Percentiles rank a stretch among this genome's conserved stretches.
Evolutionary conservation across 92 coral and sea anemone genomes (phyloP).

Genomic region (Palythoa grandiflora): DNA sequence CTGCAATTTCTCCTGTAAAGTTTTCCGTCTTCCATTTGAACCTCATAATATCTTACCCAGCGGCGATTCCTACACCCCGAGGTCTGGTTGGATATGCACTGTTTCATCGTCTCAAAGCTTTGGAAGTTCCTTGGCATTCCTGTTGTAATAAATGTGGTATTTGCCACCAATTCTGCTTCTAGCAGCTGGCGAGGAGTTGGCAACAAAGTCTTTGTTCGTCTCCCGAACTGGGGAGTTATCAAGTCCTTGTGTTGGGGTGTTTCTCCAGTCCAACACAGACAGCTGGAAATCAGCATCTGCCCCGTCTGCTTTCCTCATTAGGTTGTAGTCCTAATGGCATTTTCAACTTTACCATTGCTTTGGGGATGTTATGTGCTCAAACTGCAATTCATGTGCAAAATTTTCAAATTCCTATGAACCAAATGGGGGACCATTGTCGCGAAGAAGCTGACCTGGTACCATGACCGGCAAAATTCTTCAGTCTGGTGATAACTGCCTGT

Average conservation of each 20-base stretch:
- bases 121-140: constrained; percentile 1
- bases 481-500: constrained; percentile 40
- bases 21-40: background rate
- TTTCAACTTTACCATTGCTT: constrained; percentile 59
- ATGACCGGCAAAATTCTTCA: constrained; percentile 59
- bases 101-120: background rate
- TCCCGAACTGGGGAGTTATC: constrained; percentile 33
- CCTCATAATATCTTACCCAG: background rate
- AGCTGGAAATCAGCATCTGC: constrained; percentile 24
- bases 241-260: constrained; percentile 30
- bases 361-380: constrained; percentile 57
- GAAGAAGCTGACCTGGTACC: constrained; percentile 49
- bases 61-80: background rate
- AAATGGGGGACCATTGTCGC: constrained; percentile 64
- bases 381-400: constrained; percentile 51
- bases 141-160: constrained; percentile 1
- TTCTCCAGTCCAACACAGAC: constrained; percentile 31
- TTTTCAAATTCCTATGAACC: constrained; percentile 32
- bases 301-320: constrained; percentile 38
- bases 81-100: background rate
- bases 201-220: constrained; percentile 11
- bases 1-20: background rate
- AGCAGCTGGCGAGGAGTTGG: constrained; percentile 15
- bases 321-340: constrained; percentile 46
- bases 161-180: background rate